These are phyloP conservation scores for Thaumatotibia leucotreta DNA, from an alignment of 1,140 invertebrate species.

Conservation along the genomic window DNA sequence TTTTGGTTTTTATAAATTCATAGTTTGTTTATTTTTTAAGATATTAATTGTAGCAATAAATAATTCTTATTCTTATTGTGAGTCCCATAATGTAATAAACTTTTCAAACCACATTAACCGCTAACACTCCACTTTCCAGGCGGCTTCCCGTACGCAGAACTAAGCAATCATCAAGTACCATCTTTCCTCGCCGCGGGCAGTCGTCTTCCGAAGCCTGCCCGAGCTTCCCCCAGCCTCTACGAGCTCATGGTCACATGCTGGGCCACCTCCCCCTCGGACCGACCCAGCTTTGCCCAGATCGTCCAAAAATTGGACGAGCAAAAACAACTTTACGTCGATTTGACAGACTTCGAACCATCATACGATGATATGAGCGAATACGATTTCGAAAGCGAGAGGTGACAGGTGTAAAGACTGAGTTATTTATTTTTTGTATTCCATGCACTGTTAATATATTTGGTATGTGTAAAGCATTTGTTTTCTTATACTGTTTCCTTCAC, in stretches of 20 bases:
- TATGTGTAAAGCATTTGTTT: not conserved
- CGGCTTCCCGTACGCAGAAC: slow-evolving; percentile 83
- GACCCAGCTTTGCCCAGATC: slow-evolving; percentile 80
- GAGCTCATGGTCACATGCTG: slow-evolving; percentile 83
- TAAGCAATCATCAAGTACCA: slow-evolving; percentile 81
- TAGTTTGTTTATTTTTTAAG: too few species aligned
- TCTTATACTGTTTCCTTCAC: too few species aligned
- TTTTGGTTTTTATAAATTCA: too few species aligned
- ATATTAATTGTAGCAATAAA: too few species aligned
- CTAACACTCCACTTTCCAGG: too few species aligned
- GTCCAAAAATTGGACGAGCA: slow-evolving; percentile 74
- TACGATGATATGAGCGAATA: slow-evolving; percentile 55
- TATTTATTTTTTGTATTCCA: slow-evolving; percentile 41
- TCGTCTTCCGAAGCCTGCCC: slow-evolving; percentile 81
- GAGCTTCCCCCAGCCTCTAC: slow-evolving; percentile 82
- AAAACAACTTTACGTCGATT: slow-evolving; percentile 78
- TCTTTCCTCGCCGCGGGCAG: slow-evolving; percentile 79
- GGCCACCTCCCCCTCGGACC: slow-evolving; percentile 75
- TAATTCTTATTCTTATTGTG: too few species aligned
- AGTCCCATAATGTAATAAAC: too few species aligned
- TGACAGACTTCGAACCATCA: slow-evolving; percentile 79
- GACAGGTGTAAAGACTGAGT: slow-evolving; percentile 56
- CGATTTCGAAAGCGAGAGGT: slow-evolving; percentile 27
- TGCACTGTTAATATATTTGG: slow-evolving; percentile 4
- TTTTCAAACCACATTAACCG: too few species aligned